These are phyloP conservation scores for Ctenopoma kingsleyae DNA, from an alignment of 2,797 vertebrate species.

Conservation along the genomic window DNA sequence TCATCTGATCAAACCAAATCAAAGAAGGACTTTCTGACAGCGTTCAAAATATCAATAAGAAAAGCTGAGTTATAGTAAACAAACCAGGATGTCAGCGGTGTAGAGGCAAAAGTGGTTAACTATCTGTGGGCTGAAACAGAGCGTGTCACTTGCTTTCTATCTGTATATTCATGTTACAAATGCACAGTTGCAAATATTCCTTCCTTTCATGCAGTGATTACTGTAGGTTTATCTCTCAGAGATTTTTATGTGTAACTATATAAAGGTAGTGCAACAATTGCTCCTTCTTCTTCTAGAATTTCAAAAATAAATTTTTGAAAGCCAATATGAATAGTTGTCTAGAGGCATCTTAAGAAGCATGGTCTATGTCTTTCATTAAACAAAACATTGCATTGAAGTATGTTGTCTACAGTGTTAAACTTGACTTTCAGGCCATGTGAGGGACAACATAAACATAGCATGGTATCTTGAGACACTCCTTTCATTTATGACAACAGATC, in stretches of 20 bases:
- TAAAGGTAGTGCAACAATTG: conserved; percentile 5
- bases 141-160: conserved; percentile 18
- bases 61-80: conserved; percentile 16
- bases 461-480: conserved; percentile 86
- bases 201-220: conserved; percentile 35
- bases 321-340: neutral
- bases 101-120: conserved; percentile 36
- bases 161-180: conserved; percentile 13
- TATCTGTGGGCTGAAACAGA: conserved; percentile 33
- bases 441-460: conserved; percentile 85
- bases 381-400: conserved; percentile 4
- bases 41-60: neutral
- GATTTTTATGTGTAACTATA: neutral
- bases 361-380: conserved; percentile 24
- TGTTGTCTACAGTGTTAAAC: conserved; percentile 37
- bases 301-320: conserved; percentile 7
- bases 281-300: neutral
- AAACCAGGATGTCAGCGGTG: conserved; percentile 16
- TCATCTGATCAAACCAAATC: conserved; percentile 20
- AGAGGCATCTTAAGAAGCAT: neutral
- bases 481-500: conserved; percentile 88
- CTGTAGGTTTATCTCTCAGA: conserved; percentile 7
- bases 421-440: conserved; percentile 78
- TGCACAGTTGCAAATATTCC: conserved; percentile 1
- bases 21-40: neutral